Conservation (phyloP, 2,797 vertebrate species). For the Sardinella longiceps region DNA sequence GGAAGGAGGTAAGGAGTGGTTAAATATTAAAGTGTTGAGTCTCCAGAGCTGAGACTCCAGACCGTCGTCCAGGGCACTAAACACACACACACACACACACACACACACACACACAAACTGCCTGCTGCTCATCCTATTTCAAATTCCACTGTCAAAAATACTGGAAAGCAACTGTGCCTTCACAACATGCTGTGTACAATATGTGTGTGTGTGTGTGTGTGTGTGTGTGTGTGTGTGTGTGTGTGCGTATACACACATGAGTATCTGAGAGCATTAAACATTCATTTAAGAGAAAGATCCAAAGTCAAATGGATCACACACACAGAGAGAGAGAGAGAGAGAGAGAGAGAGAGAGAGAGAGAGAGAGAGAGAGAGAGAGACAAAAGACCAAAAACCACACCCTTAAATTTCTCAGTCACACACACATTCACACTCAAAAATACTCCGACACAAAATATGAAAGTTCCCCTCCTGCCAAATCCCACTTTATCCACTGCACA, state of each 20-base stretch:
- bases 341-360: too few relatives aligned
- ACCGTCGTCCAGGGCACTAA: background rate
- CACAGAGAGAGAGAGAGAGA: too few relatives aligned
- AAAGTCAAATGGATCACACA: background rate
- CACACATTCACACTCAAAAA: background rate
- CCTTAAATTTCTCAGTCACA: too few relatives aligned
- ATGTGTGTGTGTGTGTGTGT: background rate
- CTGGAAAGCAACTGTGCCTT: background rate
- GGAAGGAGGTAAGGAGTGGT: background rate
- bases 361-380: too few relatives aligned
- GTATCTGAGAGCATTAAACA: background rate
- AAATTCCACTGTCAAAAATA: background rate
- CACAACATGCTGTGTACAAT: background rate
- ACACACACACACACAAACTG: background rate
- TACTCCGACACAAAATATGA: background rate
- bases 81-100: background rate
- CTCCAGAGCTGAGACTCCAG: background rate
- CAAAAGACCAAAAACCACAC: too few relatives aligned
- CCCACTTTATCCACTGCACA: too few relatives aligned
- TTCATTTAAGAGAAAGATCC: background rate
- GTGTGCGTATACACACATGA: background rate
- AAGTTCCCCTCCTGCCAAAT: too few relatives aligned
- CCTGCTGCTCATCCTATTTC: background rate
- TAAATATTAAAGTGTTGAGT: conserved; percentile 11
- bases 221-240: background rate